Evolutionary conservation across 1,140 invertebrate species (phyloP).

Genomic region (Ephestia elutella): DNA sequence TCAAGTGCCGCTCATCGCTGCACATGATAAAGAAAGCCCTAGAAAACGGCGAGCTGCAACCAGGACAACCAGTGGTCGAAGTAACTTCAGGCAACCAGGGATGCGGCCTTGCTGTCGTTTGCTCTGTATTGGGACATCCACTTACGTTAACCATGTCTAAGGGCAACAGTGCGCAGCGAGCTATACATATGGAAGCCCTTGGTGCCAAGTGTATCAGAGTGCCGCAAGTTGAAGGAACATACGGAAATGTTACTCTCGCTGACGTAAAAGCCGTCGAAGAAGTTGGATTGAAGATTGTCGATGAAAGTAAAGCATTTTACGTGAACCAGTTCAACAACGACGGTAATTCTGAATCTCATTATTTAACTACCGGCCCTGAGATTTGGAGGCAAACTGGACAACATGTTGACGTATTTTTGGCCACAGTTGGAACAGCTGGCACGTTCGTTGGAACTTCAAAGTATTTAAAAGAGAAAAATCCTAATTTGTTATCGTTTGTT

Average conservation of each 20-base stretch:
- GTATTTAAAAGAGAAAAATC: conserved; percentile 59
- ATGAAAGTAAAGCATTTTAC: conserved; percentile 52
- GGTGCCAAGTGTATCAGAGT: conserved; percentile 58
- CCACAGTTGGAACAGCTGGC: conserved; percentile 58
- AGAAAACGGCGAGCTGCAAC: conserved; percentile 43
- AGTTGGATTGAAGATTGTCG: conserved; percentile 39
- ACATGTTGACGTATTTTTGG: conserved; percentile 54
- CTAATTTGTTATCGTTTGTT: conserved; percentile 44
- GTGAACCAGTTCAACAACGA: conserved; percentile 60
- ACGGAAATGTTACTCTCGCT: conserved; percentile 57
- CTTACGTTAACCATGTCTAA: conserved; percentile 58
- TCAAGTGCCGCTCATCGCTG: conserved; percentile 58
- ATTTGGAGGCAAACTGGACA: conserved; percentile 64
- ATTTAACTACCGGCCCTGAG: conserved; percentile 54
- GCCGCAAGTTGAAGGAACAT: conserved; percentile 59
- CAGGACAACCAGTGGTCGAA: conserved; percentile 49
- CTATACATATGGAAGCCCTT: conserved; percentile 62
- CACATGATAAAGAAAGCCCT: conserved; percentile 51
- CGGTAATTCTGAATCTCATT: conserved; percentile 47
- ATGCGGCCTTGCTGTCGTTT: conserved; percentile 59
- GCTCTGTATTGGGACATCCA: conserved; percentile 55
- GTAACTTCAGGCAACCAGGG: conserved; percentile 65
- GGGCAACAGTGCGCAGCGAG: conserved; percentile 59
- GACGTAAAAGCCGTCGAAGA: conserved; percentile 53
- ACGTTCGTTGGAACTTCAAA: conserved; percentile 53